Evolutionary conservation across 1,140 invertebrate species (phyloP).

Genomic region (Danaus melanippus): DNA sequence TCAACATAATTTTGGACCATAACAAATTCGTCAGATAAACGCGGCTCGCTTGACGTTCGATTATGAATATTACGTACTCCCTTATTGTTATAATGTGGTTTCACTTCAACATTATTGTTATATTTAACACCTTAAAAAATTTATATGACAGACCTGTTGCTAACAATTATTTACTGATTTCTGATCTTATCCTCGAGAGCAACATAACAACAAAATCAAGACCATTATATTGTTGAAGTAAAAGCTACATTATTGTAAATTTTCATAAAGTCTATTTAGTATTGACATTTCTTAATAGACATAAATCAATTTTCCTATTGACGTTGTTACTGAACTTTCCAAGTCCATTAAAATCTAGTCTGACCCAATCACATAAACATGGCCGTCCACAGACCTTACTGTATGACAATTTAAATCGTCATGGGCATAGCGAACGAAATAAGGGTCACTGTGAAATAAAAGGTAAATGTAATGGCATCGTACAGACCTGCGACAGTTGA

Average conservation of each 20-base stretch:
- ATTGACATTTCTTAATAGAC: too few relatives aligned
- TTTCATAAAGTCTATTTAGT: too few relatives aligned
- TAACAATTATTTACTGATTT: too few relatives aligned
- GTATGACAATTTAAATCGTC: conserved; percentile 14
- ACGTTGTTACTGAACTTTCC: too few relatives aligned
- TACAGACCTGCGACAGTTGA: conserved; percentile 63
- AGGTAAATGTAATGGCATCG: conserved; percentile 53
- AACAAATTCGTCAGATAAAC: conserved; percentile 67
- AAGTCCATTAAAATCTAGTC: conserved; percentile 33
- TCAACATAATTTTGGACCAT: conserved; percentile 54
- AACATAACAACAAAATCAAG: too few relatives aligned
- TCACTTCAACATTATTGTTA: not conserved
- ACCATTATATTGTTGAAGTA: too few relatives aligned
- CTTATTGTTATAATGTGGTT: conserved; percentile 37
- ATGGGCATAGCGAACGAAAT: conserved; percentile 1
- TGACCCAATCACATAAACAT: conserved; percentile 63
- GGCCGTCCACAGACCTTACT: conserved; percentile 18
- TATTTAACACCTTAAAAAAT: too few relatives aligned
- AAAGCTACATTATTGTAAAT: too few relatives aligned
- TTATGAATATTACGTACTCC: conserved; percentile 53
- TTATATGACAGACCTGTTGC: too few relatives aligned
- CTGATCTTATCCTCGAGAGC: too few relatives aligned
- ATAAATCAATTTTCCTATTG: too few relatives aligned
- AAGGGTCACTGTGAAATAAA: conserved; percentile 25
- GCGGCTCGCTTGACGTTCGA: conserved; percentile 45